These are phyloP conservation scores for Hylia prasina DNA, from an alignment of 2,113 vertebrate species.

Conservation along the genomic window DNA sequence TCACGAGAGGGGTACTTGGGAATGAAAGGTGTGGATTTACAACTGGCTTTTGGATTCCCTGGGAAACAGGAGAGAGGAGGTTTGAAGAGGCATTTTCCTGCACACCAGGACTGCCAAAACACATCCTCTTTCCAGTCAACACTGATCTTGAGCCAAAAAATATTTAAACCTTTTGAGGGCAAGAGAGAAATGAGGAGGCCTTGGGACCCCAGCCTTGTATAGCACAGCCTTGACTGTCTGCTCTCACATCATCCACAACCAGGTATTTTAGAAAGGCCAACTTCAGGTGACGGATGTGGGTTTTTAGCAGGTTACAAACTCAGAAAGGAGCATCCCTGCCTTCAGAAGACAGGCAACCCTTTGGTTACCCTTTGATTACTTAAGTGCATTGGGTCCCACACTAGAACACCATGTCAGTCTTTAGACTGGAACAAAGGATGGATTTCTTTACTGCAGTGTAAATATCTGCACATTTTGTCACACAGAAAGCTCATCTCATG, in stretches of 20 bases:
- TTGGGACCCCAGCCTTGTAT: rapidly evolving
- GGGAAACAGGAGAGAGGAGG: not conserved
- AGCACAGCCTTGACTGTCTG: not conserved
- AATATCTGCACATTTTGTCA: not conserved
- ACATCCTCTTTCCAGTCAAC: not conserved
- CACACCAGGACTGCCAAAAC: not conserved
- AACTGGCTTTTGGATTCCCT: not conserved
- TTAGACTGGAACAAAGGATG: not conserved
- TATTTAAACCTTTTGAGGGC: not conserved
- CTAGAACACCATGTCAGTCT: not conserved
- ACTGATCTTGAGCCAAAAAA: not conserved
- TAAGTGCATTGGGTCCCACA: rapidly evolving
- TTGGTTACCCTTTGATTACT: not conserved
- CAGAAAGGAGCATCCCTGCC: not conserved
- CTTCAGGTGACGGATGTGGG: not conserved
- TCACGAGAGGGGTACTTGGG: not conserved
- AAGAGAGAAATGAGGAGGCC: not conserved
- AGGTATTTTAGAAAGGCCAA: not conserved
- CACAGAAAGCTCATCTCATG: not conserved
- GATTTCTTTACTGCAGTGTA: not conserved
- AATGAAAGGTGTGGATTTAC: not conserved
- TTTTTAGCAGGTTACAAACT: not conserved
- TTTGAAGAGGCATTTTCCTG: not conserved
- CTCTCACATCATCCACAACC: rapidly evolving
- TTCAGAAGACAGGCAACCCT: not conserved